Percentiles rank a stretch among this genome's conserved stretches.
Conservation (phyloP, 2,797 vertebrate genomes). For the Choloepus didactylus region DNA sequence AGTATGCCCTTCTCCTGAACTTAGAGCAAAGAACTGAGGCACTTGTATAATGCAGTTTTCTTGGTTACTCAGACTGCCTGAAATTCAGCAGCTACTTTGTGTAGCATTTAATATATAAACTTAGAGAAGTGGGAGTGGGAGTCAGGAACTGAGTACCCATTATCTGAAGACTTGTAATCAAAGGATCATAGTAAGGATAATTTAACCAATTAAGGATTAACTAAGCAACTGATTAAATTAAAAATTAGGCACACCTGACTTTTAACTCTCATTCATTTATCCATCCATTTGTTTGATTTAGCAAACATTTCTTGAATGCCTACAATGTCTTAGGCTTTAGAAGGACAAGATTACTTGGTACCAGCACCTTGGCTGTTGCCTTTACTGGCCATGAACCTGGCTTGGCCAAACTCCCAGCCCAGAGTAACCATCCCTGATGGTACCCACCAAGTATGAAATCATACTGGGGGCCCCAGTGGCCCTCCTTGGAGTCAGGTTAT, state of each 20-base stretch:
- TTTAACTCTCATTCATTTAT: neutral
- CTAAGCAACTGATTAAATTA: neutral
- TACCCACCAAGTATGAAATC: neutral
- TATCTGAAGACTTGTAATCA: neutral
- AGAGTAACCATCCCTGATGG: rapidly evolving
- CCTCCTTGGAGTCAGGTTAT: rapidly evolving
- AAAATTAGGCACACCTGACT: neutral
- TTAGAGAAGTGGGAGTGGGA: neutral
- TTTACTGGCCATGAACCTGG: neutral
- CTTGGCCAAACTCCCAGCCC: neutral
- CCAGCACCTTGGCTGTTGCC: no score
- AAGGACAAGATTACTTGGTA: neutral
- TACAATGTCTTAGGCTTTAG: neutral
- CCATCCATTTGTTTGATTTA: neutral
- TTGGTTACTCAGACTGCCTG: neutral
- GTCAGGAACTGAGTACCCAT: neutral
- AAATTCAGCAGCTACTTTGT: neutral
- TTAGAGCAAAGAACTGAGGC: neutral
- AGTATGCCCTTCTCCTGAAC: neutral
- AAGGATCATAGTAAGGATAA: neutral
- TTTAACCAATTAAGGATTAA: neutral
- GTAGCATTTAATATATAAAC: neutral
- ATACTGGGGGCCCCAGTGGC: rapidly evolving
- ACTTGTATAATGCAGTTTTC: neutral
- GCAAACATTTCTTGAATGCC: conserved; percentile 6